These are phyloP conservation scores for Anoplius nigerrimus DNA, from an alignment of 2,888 invertebrate species.

Conservation along the genomic window DNA sequence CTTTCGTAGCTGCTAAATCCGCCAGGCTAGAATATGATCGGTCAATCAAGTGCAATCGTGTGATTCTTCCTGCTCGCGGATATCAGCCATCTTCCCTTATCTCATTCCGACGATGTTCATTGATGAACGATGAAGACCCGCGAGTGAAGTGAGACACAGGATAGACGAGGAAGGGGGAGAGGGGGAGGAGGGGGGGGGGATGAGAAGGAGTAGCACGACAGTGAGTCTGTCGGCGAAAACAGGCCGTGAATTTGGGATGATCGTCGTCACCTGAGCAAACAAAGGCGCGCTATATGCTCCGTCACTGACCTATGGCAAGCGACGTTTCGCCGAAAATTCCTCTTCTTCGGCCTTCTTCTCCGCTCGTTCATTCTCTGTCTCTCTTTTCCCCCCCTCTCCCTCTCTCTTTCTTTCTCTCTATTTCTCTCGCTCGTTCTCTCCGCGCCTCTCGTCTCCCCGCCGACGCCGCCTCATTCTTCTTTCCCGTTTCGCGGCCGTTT, in stretches of 20 bases:
- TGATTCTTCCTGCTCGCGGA: neutral
- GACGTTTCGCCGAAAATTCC: constrained; percentile 19
- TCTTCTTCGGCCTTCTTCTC: constrained; percentile 10
- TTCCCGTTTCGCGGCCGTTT: neutral
- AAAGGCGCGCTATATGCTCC: constrained; percentile 14
- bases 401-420: too few species aligned
- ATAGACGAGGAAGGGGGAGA: neutral
- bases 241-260: constrained; percentile 37
- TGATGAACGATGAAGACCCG: neutral
- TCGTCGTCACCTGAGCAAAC: constrained; percentile 51
- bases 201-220: neutral
- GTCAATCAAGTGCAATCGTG: too few species aligned
- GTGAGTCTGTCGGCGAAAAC: constrained; percentile 28
- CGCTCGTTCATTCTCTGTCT: constrained; percentile 5
- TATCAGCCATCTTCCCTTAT: neutral
- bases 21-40: too few species aligned
- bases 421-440: too few species aligned
- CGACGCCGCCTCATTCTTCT: too few species aligned
- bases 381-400: too few species aligned
- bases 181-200: constrained; percentile 4
- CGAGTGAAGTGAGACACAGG: neutral
- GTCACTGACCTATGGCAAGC: constrained; percentile 51
- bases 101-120: neutral
- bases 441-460: too few species aligned
- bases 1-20: too few species aligned